phyloP scores from a whole-genome alignment of 2,113 vertebrate genomes.

The Aegotheles bennettii region DNA sequence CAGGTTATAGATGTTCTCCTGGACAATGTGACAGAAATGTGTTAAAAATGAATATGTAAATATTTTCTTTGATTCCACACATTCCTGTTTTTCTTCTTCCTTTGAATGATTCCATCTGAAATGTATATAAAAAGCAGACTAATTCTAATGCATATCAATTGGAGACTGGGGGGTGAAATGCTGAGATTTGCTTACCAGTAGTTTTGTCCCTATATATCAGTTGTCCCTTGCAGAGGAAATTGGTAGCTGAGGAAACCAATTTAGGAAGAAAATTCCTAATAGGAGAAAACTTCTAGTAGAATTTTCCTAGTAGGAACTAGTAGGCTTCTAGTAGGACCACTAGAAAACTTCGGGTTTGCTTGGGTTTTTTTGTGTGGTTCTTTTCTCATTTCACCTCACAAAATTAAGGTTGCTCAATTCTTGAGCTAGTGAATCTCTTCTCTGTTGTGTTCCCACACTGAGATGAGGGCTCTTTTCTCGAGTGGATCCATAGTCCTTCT shows the following conservation, averaged over 20 bases:
- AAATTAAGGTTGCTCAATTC: neutral
- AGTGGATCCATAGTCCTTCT: neutral
- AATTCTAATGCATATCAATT: neutral
- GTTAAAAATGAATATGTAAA: neutral
- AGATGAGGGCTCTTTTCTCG: neutral
- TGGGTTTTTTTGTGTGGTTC: accelerated
- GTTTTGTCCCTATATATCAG: neutral
- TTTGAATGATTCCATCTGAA: neutral
- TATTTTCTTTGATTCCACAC: neutral
- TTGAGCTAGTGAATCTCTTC: neutral
- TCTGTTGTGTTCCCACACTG: neutral
- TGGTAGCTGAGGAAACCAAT: neutral
- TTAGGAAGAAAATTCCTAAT: neutral
- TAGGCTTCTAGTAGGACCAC: neutral
- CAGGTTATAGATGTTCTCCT: neutral
- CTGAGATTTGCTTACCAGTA: neutral
- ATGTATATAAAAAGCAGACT: neutral
- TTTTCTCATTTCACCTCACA: neutral
- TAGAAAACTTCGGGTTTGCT: neutral
- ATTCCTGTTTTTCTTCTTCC: neutral
- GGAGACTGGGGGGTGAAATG: neutral
- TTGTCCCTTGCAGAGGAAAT: neutral
- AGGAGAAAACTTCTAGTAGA: neutral
- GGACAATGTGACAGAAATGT: neutral
- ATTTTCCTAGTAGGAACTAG: neutral